Base-by-base conservation (phyloP, 2,888 invertebrate species). In the Erannis defoliaria region DNA sequence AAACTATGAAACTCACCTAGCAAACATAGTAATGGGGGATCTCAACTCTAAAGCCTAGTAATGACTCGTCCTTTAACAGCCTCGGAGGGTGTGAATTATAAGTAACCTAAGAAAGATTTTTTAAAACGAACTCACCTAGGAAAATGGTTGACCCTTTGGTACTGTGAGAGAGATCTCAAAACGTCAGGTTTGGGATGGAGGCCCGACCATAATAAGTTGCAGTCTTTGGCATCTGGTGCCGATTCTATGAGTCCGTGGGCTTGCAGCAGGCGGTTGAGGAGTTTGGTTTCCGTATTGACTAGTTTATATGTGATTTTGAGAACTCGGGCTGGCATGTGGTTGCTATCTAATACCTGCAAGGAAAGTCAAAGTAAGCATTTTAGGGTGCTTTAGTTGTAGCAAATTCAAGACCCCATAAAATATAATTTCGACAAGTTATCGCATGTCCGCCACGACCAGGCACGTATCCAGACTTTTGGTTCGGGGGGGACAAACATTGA, bases 71-170 rank as follows among this genome's bases (percentile, higher is more conserved):
- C 42, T 42, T 23, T 19, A 42, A 42, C n/a, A 42, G 40, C 12
- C 10, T 19, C 40, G 21, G 6, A 9, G 10, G 9, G 9, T 19
- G 19, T 38, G 10, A 10, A 38, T 10, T 19, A 10, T 10, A 38
- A 10, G 3, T 10, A 10, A 18, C 18, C 19, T 38, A 19, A 10
- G 37, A 37, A 37, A 19, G n/a, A n/a, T 35, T 5, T n/a, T 10
- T 10, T 0, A 37, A 14, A 31, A 0, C 6, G 40, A 18, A 62
- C 80, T 84, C 81, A 96, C 96, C 96, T 95, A 6, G 99, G 99
- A 85, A 99, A 99, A 89, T 99, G 99, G 85, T 99, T 99, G 61
- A 99, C 97, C 78, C 98, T 94, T 88, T 99, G 99, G 86, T 98
- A 97, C n/a, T 97, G 95, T 46, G 96, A 94, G 73, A 98, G 88